Evolutionary conservation across 2,888 invertebrate genomes (phyloP).

Genomic region (Andrena haemorrhoa): DNA sequence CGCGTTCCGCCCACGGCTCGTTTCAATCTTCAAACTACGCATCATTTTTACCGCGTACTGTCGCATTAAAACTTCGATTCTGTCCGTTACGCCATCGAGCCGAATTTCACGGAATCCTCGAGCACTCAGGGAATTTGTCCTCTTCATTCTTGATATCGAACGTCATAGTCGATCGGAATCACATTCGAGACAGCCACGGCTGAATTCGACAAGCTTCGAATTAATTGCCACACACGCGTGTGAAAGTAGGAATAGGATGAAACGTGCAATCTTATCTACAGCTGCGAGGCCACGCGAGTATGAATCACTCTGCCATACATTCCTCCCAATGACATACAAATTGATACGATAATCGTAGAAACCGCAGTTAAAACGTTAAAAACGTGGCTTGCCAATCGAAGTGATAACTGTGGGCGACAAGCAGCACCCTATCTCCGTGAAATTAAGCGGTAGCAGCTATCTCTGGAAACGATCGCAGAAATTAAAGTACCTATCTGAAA

Average conservation of each 20-base stretch:
- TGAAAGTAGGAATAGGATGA: slow-evolving; percentile 27
- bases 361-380: neutral
- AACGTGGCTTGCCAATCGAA: neutral
- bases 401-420: no score
- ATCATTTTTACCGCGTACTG: slow-evolving; percentile 29
- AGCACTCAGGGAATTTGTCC: neutral
- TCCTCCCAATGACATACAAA: slow-evolving; percentile 34
- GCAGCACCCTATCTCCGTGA: no score
- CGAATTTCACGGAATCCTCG: neutral
- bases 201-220: slow-evolving; percentile 14
- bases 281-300: slow-evolving; percentile 52
- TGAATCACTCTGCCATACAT: slow-evolving; percentile 61
- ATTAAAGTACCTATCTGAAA: no score
- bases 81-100: neutral
- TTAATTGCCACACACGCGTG: neutral
- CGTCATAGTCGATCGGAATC: no score
- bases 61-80: neutral
- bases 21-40: slow-evolving; percentile 42
- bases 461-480: no score
- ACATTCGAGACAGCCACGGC: no score
- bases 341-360: slow-evolving; percentile 13
- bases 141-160: neutral
- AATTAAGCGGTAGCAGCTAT: no score
- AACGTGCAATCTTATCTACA: slow-evolving; percentile 68
- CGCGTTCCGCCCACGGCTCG: slow-evolving; percentile 50